These are phyloP conservation scores for Andricus quercusramuli DNA, from an alignment of 2,888 invertebrate genomes.

Conservation along the genomic window DNA sequence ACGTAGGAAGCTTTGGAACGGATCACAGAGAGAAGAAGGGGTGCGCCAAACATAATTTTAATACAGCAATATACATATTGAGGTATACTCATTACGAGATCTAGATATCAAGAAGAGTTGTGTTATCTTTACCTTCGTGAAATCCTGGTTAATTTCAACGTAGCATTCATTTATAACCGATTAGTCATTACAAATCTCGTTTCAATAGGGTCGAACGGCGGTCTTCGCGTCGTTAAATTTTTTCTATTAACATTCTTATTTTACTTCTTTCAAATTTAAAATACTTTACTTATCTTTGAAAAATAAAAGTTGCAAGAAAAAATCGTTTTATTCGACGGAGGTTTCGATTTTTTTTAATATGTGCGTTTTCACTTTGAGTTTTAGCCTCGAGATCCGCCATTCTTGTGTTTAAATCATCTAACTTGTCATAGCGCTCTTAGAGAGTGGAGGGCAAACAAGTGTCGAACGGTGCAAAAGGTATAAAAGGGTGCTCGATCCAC, in stretches of 20 bases:
- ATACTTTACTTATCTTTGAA: neutral
- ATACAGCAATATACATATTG: slow-evolving; percentile 40
- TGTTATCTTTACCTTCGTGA: slow-evolving; percentile 77
- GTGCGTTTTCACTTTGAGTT: neutral
- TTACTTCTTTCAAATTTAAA: neutral
- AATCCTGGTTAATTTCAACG: slow-evolving; percentile 78
- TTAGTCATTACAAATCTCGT: slow-evolving; percentile 75
- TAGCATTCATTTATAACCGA: slow-evolving; percentile 78
- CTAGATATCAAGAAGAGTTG: slow-evolving; percentile 75
- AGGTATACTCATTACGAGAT: slow-evolving; percentile 60
- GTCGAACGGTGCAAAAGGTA: slow-evolving; percentile 76
- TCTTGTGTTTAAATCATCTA: slow-evolving; percentile 50
- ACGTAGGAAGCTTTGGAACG: slow-evolving; percentile 50
- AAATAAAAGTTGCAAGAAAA: slow-evolving; percentile 36
- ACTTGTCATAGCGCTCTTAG: slow-evolving; percentile 60
- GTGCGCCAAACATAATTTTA: slow-evolving; percentile 39
- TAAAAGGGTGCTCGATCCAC: slow-evolving; percentile 71
- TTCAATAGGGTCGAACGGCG: slow-evolving; percentile 59
- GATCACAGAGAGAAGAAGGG: slow-evolving; percentile 46
- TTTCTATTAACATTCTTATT: slow-evolving; percentile 43
- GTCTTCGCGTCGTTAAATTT: slow-evolving; percentile 57
- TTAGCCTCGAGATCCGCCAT: slow-evolving; percentile 54
- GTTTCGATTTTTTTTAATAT: slow-evolving; percentile 6
- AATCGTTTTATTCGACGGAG: slow-evolving; percentile 26
- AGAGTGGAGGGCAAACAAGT: slow-evolving; percentile 68